Evolutionary conservation across 2,888 invertebrate species (phyloP).

Genomic region (Amorpha juglandis): DNA sequence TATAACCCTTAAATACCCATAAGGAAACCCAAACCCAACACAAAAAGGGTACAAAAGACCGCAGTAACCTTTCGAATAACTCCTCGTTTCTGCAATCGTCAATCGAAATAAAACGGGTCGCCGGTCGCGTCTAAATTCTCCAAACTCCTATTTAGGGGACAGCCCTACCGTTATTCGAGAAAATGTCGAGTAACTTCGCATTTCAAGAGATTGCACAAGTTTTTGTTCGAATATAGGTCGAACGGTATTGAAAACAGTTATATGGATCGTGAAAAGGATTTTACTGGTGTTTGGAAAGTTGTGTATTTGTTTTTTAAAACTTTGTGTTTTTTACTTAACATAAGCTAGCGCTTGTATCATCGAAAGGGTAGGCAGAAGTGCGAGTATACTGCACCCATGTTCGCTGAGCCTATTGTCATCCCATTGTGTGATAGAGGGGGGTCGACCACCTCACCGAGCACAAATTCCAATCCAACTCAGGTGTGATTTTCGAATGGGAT

Average conservation of each 20-base stretch:
- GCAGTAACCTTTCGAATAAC: conserved; percentile 6
- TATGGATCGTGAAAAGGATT: neutral
- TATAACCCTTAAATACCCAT: neutral
- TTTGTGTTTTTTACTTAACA: neutral
- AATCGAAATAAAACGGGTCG: neutral
- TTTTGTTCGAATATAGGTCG: conserved; percentile 15
- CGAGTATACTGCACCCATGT: no score
- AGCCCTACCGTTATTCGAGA: neutral
- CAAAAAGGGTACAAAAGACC: conserved; percentile 16
- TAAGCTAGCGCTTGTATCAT: no score
- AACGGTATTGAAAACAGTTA: conserved; percentile 6
- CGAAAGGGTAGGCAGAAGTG: no score
- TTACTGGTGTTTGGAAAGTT: neutral
- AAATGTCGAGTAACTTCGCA: neutral
- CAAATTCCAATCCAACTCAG: no score
- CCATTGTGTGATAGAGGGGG: no score
- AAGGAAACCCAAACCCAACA: neutral
- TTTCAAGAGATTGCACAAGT: conserved; percentile 15
- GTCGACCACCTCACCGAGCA: no score
- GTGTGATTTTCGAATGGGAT: no score
- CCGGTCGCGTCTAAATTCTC: neutral
- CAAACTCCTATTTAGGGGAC: conserved; percentile 1
- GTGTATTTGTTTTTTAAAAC: neutral
- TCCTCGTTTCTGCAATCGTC: neutral
- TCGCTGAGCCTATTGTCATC: no score